Evolutionary conservation across 64 coral and sea anemone genomes (phyloP), one percentile per base, ranked within the genome.

Genomic region (Anthopleura sola): DNA sequence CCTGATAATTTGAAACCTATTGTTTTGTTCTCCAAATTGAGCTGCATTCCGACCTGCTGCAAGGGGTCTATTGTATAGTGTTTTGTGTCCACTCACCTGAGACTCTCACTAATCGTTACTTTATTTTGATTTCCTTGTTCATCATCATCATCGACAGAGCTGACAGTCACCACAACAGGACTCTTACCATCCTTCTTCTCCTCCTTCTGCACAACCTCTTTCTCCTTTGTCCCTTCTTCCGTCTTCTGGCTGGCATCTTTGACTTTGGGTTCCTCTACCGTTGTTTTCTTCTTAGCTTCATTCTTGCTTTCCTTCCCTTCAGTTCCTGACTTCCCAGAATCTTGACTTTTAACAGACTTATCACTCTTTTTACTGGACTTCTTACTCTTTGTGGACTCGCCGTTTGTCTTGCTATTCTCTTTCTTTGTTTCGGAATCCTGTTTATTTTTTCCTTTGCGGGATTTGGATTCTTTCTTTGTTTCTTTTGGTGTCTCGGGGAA

Each of bases 41-140:
- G n/a, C n/a, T n/a, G n/a, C n/a, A n/a, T n/a, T n/a, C n/a, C n/a
- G n/a, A n/a, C n/a, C n/a, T n/a, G n/a, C n/a, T n/a, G n/a, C n/a
- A n/a, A n/a, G n/a, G n/a, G n/a, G n/a, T n/a, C n/a, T 44, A 3
- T 44, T 44, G 40, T 44, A 6, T 44, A 44, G 40, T 6, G 16
- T 53, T 12, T 1, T 12, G 50, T 79, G 82, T 47, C 0, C 23
- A 23, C 83, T 50, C 86, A 96, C 94, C 94, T 96, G 46, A 96
- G 60, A 78, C 94, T 92, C 68, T 92, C 90, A 75, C 90, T 92
- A 36, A 96, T 96, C 34, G 90, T 87, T 23, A 96, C 79, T 76
- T 81, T 88, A 80, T 86, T 88, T 0, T 77, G 38, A 4, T 57
- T 34, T 55, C 44, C 77, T 26, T 88, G 19, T 21, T 92, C 85